Evolutionary conservation across 92 coral and sea anemone species (phyloP).

Genomic region (Heteractis magnifica): DNA sequence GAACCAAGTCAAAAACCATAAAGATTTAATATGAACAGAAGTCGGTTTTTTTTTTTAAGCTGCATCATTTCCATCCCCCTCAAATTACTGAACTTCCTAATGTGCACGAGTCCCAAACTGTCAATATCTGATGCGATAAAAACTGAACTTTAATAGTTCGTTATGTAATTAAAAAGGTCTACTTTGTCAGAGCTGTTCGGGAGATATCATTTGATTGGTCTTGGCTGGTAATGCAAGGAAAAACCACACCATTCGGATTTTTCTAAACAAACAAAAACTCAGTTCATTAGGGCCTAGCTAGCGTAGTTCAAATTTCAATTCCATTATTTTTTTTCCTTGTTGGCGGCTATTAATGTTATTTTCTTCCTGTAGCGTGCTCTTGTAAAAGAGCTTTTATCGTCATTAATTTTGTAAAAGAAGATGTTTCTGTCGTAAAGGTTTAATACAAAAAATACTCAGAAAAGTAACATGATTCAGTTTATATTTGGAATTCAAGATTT

Average conservation of each 20-base stretch:
- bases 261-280: too few species aligned
- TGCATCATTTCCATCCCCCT: background rate
- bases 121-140: constrained; percentile 19
- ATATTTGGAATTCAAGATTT: too few species aligned
- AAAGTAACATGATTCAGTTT: too few species aligned
- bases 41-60: background rate
- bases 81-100: constrained; percentile 9
- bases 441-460: too few species aligned
- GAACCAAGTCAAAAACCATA: background rate
- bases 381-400: too few species aligned
- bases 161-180: constrained; percentile 30
- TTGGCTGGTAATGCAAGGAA: background rate
- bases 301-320: too few species aligned
- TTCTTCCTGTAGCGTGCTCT: too few species aligned
- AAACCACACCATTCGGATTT: background rate
- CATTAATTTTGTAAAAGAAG: too few species aligned
- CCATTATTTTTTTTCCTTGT: too few species aligned
- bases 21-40: background rate
- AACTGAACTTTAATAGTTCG: constrained; percentile 17
- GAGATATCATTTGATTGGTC: constrained; percentile 4
- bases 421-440: too few species aligned
- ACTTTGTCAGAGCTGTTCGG: background rate
- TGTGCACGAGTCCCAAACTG: constrained; percentile 19
- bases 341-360: too few species aligned
- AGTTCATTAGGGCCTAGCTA: too few species aligned